Base-by-base conservation (phyloP, 2,888 invertebrate species). In the Oscheius sp. region DNA sequence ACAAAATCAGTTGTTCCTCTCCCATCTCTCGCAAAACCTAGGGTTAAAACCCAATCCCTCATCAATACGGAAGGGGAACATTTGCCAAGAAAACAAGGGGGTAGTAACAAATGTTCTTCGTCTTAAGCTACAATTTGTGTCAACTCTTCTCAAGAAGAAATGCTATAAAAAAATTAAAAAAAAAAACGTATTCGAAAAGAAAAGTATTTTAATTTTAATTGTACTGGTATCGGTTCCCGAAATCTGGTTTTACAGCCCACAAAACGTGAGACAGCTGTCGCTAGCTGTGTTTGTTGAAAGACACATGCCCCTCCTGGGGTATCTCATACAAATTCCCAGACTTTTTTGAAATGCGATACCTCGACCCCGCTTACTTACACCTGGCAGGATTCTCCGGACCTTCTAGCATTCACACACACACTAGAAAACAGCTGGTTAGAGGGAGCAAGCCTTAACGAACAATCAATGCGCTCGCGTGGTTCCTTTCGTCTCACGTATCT, bases 401-500 rank as follows among this genome's bases (percentile, higher is more conserved):
- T 33, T 59, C 59, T 14, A 24, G 38, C 41, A 26, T 51, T 51
- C 22, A 30, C 30, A 41, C n/a, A n/a, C n/a, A n/a, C n/a, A n/a
- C n/a, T n/a, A n/a, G n/a, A 57, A 57, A 57, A 57, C 57, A 38
- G 54, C 54, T 54, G 54, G 33, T 30, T 54, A 32, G 36, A 36
- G 26, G 30, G 51, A 26, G n/a, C n/a, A 26, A 32, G 51, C n/a
- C 32, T 30, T 51, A 30, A n/a, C n/a, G 24, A 26, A 59, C 44
- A 59, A 59, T 59, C 59, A 59, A 59, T 59, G 59, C 59, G 59
- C 59, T 41, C 59, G 44, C 5, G 59, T 41, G 38, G 59, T 26
- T 17, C 28, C 26, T 20, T 54, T 33, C 20, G 0, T 32, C 59
- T 59, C 59, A 59, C 59, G 59, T 59, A 59, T 41, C 44, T 59